Evolutionary conservation across 2,888 invertebrate genomes (phyloP), one percentile per base, ranked within the genome.

Genomic region (Heliconius ethilla): DNA sequence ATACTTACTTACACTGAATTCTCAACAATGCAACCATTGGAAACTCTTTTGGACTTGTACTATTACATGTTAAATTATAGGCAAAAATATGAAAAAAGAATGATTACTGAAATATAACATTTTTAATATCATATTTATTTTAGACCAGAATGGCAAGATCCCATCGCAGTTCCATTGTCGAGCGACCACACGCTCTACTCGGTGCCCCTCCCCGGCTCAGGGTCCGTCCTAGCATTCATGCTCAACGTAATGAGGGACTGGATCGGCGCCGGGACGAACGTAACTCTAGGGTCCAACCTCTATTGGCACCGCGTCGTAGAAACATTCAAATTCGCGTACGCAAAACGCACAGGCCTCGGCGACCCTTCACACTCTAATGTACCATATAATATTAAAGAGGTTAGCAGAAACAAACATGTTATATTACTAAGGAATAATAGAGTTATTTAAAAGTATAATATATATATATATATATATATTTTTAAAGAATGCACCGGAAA

Each of bases 281-380:
- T 89, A 55, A 85, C 93, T n/a, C 80, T 83, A 6, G 89, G 87
- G 81, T 87, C 90, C 82, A 81, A 83, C 79, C 90, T 93, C 25
- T 94, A 94, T 88, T 97, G 97, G 95, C 99, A 99, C 85, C 96
- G 98, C 81, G 94, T 98, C 82, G 94, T 97, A 13, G 99, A 99
- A 89, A 96, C 97, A 7, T 97, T 98, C 91, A 99, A 99, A 90
- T 99, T 97, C 93, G 98, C 97, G 27, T 99, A 97, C 89, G 99
- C 98, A 2, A 96, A 96, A 86, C 95, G 99, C 83, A 97, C 97
- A 1, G 95, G 96, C 82, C 93, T 99, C 81, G 99, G 97, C 1
- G 99, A 99, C 93, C 87, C 89, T 85, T 85, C 87, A 84, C 91
- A 89, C 83, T 84, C 83, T 84, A 88, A 89, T 22, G 80, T 91